Base-by-base conservation (phyloP, 2,888 invertebrate species). In the Scelioninae gen. 1 region DNA sequence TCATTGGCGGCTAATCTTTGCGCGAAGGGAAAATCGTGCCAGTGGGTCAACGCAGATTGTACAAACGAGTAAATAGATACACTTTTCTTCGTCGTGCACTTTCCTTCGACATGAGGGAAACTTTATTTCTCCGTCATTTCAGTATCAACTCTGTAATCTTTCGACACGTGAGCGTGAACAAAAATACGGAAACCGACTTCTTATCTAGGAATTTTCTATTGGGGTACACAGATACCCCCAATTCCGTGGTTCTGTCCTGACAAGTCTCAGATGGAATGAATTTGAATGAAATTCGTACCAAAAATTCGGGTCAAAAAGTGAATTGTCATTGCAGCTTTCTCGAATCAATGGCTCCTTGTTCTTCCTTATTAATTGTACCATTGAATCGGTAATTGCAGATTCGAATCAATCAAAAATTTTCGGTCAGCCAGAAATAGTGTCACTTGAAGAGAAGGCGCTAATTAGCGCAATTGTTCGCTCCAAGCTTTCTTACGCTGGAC, bases 1-100 rank as follows among this genome's bases (percentile, higher is more conserved):
- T 85, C 85, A 84, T 84, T 85, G 85, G 82, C 85, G 84, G 80
- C 85, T 87, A 85, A 87, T 87, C 86, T 84, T 85, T 82, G 85
- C 84, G 84, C 82, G 85, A 87, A 87, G 86, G 87, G 86, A 86
- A 87, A 86, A 87, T 87, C 85, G 86, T 87, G 87, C 69, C 86
- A 87, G 86, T 87, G 66, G 86, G 87, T 87, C 86, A 86, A 58
- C 78, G 81, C 84, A 85, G 83, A 86, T 86, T 83, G 78, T 82
- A 74, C 78, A 75, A 63, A 74, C 77, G 84, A 85, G 82, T 84
- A 85, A 85, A 87, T 86, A 85, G 86, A 85, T 84, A 83, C 85
- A 85, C 86, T 87, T 86, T 85, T 85, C 87, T 86, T 78, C 69
- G 72, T 84, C n/a, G n/a, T n/a, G 84, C 85, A 86, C 86, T 86